phyloP scores from a whole-genome alignment of 2,797 vertebrate species.

The Cynopterus sphinx region DNA sequence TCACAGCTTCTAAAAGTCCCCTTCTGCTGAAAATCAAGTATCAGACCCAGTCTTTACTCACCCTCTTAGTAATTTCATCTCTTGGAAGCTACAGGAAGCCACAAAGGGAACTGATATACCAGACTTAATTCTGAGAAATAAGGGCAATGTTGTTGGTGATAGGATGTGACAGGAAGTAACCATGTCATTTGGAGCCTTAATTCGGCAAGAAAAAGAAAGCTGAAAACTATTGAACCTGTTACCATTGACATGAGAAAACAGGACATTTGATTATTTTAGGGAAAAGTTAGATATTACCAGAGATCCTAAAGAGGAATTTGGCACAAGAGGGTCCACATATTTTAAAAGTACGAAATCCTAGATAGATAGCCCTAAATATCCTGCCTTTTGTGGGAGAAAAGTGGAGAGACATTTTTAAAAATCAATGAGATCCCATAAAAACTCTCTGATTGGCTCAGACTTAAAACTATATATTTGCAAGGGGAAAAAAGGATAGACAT shows the following conservation, averaged over 20 bases:
- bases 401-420: background rate
- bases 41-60: background rate
- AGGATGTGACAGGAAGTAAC: background rate
- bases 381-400: background rate
- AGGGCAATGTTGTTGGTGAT: constrained; percentile 16
- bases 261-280: background rate
- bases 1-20: background rate
- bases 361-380: background rate
- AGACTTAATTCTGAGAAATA: constrained; percentile 37
- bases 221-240: background rate
- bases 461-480: background rate
- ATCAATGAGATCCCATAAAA: background rate
- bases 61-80: constrained; percentile 28
- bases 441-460: background rate
- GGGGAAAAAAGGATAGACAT: background rate
- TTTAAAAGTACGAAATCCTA: constrained; percentile 29
- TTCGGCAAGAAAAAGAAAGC: background rate
- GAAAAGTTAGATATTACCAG: background rate
- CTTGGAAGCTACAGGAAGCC: constrained; percentile 35
- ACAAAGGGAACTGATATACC: background rate
- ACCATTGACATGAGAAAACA: background rate
- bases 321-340: background rate
- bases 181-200: background rate
- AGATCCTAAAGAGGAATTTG: background rate
- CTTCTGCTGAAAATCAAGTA: constrained; percentile 19